phyloP scores from a whole-genome alignment of 2,888 invertebrate genomes.

The Netelia fuscicornis region DNA sequence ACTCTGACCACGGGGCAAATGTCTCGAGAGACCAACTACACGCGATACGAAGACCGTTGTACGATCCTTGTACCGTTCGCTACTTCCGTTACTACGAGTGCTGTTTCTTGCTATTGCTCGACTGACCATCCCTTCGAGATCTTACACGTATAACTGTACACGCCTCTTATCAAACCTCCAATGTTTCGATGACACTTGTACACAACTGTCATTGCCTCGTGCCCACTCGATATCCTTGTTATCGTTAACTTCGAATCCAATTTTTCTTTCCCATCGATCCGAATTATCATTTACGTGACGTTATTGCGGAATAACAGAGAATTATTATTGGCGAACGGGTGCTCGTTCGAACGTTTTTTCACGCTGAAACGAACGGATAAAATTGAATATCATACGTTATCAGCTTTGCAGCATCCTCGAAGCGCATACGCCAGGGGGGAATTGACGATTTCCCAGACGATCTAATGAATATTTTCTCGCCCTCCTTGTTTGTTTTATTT shows the following conservation, averaged over 20 bases:
- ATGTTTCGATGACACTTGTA: constrained; percentile 34
- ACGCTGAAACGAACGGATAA: not conserved
- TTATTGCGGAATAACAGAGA: no score
- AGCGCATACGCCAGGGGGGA: not conserved
- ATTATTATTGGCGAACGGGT: no score
- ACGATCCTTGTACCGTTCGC: constrained; percentile 33
- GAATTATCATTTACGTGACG: no score
- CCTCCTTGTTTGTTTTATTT: not conserved
- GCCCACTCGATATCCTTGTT: not conserved
- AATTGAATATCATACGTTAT: constrained; percentile 10
- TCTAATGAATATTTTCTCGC: constrained; percentile 34
- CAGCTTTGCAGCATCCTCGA: constrained; percentile 16
- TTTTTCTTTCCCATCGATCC: no score
- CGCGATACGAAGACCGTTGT: constrained; percentile 16
- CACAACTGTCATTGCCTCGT: not conserved
- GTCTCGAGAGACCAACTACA: constrained; percentile 56
- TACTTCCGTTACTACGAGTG: constrained; percentile 37
- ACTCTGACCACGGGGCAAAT: constrained; percentile 40
- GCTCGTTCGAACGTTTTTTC: not conserved
- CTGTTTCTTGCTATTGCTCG: constrained; percentile 33
- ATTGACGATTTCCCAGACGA: constrained; percentile 32
- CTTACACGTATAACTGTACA: constrained; percentile 30
- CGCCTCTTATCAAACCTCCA: not conserved
- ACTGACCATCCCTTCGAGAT: constrained; percentile 39
- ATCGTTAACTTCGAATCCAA: not conserved